Evolutionary conservation across 2,113 vertebrate genomes (phyloP), one percentile per base, ranked within the genome.

Genomic region (Larimichthys crocea): DNA sequence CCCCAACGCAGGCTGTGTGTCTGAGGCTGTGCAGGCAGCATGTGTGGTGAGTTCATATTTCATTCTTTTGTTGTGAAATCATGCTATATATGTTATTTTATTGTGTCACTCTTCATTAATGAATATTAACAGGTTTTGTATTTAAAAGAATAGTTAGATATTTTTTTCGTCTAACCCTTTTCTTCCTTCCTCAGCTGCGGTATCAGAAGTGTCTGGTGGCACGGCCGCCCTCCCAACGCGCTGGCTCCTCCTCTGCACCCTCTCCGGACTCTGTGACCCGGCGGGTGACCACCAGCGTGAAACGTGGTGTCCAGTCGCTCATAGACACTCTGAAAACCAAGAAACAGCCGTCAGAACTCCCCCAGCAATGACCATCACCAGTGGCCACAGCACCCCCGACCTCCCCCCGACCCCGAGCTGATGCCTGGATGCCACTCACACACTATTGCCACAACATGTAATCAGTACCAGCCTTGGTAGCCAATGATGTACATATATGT

Each of bases 241-340:
- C 94, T 0, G 95, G 96, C 49, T 94, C 94, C 1, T 96, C 97
- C 0, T 95, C 98, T 14, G 94, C 96, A 0, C 96, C 97, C 6
- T 96, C 97, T 4, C 90, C 96, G 12, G 98, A 99, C 94, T 97
- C 98, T 0, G 93, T 99, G 94, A 97, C 97, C 19, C 95, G 97
- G 19, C 96, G 98, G 74, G 98, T 99, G 86, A 98, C 96, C 22
- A 98, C 95, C 71, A 99, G 98, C 0, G 97, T 99, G 29, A 99
- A 99, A 87, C 95, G 97, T 2, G 96, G 98, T 24, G 97, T 99
- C 83, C 93, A 97, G 87, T 99, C 98, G 73, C 97, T 99, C 92
- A 99, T 99, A 97, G 98, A 99, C 97, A 99, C 97, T 97, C 97
- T 99, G 95, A 99, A 99, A 97, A 94, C 98, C 96, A 99, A 99